Evolutionary conservation across 2,113 vertebrate genomes (phyloP).

Genomic region (Colossoma macropomum): DNA sequence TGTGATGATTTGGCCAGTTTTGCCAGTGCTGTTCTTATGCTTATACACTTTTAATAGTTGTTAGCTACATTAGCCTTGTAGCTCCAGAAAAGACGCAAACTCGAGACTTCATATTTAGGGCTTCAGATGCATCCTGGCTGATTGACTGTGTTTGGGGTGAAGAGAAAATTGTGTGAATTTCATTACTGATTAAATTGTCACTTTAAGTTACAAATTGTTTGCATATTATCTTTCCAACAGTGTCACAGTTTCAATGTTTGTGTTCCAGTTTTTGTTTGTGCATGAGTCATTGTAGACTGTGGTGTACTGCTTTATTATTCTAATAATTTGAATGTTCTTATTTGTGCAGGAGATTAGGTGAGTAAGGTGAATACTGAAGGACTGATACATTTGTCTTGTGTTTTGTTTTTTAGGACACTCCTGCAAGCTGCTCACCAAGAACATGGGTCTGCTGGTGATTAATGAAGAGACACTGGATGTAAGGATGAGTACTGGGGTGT

Average conservation of each 20-base stretch:
- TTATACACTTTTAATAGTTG: not conserved
- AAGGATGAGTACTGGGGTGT: slow-evolving; percentile 74
- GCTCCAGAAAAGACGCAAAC: too few species aligned
- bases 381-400: slow-evolving; percentile 31
- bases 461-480: slow-evolving; percentile 96
- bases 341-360: not conserved
- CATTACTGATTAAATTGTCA: too few species aligned
- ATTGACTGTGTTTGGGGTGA: too few species aligned
- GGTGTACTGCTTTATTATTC: not conserved
- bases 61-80: too few species aligned
- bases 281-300: too few species aligned
- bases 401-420: slow-evolving; percentile 85
- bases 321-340: not conserved
- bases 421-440: slow-evolving; percentile 94
- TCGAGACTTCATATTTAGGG: too few species aligned
- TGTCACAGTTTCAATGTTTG: not conserved
- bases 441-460: slow-evolving; percentile 96
- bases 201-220: too few species aligned
- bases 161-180: too few species aligned
- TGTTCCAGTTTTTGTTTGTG: not conserved
- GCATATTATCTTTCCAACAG: too few species aligned
- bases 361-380: slow-evolving; percentile 5
- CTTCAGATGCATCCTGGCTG: too few species aligned
- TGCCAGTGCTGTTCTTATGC: not conserved
- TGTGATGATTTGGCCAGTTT: not conserved